Evolutionary conservation across 2,888 invertebrate species (phyloP), one percentile per base, ranked within the genome.

Genomic region (Microctonus brassicae): DNA sequence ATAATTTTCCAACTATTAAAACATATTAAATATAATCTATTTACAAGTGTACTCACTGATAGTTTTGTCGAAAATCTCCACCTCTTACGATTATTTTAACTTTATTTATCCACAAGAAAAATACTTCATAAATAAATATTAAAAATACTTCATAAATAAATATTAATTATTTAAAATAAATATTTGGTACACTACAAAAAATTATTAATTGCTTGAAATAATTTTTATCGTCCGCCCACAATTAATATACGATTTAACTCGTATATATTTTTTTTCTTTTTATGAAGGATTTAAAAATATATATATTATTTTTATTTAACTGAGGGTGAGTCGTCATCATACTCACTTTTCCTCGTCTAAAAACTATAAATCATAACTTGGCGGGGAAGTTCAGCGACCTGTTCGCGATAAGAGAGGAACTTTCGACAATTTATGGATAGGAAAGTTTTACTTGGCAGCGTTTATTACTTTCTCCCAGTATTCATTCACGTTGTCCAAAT

Each of bases 391-490:
- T 75, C 76, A 78, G 72, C 76, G 76, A 73, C 77, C 76, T 76
- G 75, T 73, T 73, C 75, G 76, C 78, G 78, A 79, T 79, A 78
- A 79, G 77, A 73, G 70, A 72, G 69, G 76, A 81, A 81, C 79
- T 81, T 80, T 79, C 77, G 76, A 78, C 79, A 80, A 81, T 81
- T 81, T 80, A 79, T 79, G 77, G 75, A 76, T 70, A 70, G 73
- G 72, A 76, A 79, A 79, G 79, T 79, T 79, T 77, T 77, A 72
- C 72, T 76, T 71, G 70, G 71, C 60, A 70, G 79, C 80, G 80
- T 80, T 81, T 80, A 81, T 81, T 81, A 81, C 80, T 80, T 78
- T 78, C 77, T 75, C 77, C 72, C 75, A n/a, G 77, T 79, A 79
- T 79, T 79, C 80, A 78, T 78, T 77, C 77, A 72, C 77, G 73